Evolutionary conservation across 2,888 invertebrate species (phyloP).

Genomic region (Clanis bilineata): DNA sequence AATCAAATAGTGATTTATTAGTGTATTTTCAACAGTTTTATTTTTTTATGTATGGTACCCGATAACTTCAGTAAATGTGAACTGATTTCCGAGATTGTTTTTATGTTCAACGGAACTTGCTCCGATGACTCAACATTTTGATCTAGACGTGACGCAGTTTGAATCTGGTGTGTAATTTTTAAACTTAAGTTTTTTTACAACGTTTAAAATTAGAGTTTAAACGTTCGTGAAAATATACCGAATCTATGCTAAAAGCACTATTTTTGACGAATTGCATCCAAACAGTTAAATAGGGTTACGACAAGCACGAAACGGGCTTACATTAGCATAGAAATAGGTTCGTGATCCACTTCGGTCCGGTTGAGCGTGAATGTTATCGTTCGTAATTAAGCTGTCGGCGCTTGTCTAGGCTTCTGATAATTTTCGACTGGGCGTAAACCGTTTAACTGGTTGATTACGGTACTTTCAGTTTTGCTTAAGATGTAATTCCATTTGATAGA

Average conservation of each 20-base stretch:
- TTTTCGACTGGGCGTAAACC: conserved; percentile 21
- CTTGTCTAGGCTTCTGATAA: conserved; percentile 22
- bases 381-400: conserved; percentile 45
- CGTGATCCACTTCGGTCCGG: conserved; percentile 24
- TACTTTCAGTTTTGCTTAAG: conserved; percentile 16
- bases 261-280: conserved; percentile 7
- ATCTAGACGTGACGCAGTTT: no score
- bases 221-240: no score
- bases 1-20: no score
- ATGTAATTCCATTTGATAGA: conserved; percentile 6
- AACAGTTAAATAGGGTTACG: conserved; percentile 13
- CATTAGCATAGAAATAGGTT: conserved; percentile 34
- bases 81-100: no score
- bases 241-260: neutral
- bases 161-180: no score
- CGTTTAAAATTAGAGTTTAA: no score
- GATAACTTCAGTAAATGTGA: no score
- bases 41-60: no score
- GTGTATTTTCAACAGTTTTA: no score
- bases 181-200: no score
- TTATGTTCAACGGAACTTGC: no score
- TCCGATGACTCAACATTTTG: no score
- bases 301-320: conserved; percentile 18
- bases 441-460: conserved; percentile 17
- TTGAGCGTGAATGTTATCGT: conserved; percentile 36